These are phyloP conservation scores for Nyctereutes procyonoides DNA, from an alignment of 2,113 vertebrate species.

Conservation along the genomic window DNA sequence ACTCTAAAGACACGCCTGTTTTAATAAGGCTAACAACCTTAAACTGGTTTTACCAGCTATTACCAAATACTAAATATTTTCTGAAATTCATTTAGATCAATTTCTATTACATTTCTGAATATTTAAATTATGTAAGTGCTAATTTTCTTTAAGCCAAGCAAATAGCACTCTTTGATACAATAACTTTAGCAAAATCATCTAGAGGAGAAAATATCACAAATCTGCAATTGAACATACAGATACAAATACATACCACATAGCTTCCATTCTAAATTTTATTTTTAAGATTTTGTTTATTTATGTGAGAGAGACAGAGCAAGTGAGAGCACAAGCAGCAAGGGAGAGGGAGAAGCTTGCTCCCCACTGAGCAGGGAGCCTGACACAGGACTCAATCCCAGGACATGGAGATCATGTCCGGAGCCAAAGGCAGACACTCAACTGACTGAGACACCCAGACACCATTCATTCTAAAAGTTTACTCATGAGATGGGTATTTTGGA, in stretches of 20 bases:
- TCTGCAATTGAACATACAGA: not conserved
- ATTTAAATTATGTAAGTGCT: not conserved
- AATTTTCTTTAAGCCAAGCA: not conserved
- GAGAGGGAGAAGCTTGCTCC: too few relatives aligned
- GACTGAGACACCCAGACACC: too few relatives aligned
- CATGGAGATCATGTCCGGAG: too few relatives aligned
- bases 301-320: too few relatives aligned
- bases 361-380: too few relatives aligned
- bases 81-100: not conserved
- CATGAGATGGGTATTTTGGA: not conserved
- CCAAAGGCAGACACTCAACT: too few relatives aligned
- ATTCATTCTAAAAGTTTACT: not conserved
- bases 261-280: not conserved
- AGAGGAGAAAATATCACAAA: not conserved
- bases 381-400: too few relatives aligned
- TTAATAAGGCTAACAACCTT: not conserved
- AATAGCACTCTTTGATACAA: not conserved
- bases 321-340: too few relatives aligned
- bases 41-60: not conserved
- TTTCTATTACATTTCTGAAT: not conserved
- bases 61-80: not conserved
- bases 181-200: not conserved
- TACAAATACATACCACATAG: not conserved
- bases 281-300: too few relatives aligned
- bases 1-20: not conserved